Percentiles rank a stretch among this genome's conserved stretches.
Evolutionary conservation across 2,797 vertebrate genomes (phyloP).

Genomic region (Spea hammondii): DNA sequence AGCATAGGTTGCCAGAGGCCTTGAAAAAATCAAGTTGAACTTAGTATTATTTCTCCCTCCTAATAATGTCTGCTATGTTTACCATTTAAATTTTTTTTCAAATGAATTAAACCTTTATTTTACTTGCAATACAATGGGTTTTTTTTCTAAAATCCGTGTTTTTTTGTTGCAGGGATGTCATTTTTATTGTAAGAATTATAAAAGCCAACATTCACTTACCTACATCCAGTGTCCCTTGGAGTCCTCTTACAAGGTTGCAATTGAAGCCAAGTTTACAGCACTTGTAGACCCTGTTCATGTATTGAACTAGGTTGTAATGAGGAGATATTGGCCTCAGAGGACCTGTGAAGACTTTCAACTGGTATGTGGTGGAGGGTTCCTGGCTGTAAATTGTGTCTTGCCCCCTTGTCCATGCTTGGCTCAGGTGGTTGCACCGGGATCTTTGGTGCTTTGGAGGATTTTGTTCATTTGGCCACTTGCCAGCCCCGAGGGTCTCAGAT

Average conservation of each 20-base stretch:
- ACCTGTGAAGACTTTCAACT: slow-evolving; percentile 53
- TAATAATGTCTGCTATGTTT: too few species aligned
- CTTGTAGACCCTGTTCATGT: slow-evolving; percentile 69
- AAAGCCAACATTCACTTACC: slow-evolving; percentile 43
- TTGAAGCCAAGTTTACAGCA: slow-evolving; percentile 72
- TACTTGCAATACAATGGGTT: too few species aligned
- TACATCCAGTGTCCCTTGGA: slow-evolving; percentile 72
- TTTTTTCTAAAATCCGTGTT: too few species aligned
- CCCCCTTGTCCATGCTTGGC: slow-evolving; percentile 66
- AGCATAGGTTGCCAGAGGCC: too few species aligned
- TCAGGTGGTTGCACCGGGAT: slow-evolving; percentile 65
- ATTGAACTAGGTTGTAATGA: slow-evolving; percentile 68
- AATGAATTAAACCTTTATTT: too few species aligned
- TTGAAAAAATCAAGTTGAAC: too few species aligned
- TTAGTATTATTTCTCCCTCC: too few species aligned
- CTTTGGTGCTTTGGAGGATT: slow-evolving; percentile 45
- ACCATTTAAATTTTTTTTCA: too few species aligned
- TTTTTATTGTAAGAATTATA: neutral
- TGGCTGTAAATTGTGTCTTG: slow-evolving; percentile 14
- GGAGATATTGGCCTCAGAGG: slow-evolving; percentile 66
- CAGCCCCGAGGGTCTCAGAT: slow-evolving; percentile 6
- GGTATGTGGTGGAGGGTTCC: slow-evolving; percentile 52
- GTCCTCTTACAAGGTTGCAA: slow-evolving; percentile 72
- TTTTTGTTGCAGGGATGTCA: too few species aligned
- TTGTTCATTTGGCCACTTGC: slow-evolving; percentile 33